These are phyloP conservation scores for Melanogrammus aeglefinus DNA, from an alignment of 2,797 vertebrate genomes.

Conservation along the genomic window DNA sequence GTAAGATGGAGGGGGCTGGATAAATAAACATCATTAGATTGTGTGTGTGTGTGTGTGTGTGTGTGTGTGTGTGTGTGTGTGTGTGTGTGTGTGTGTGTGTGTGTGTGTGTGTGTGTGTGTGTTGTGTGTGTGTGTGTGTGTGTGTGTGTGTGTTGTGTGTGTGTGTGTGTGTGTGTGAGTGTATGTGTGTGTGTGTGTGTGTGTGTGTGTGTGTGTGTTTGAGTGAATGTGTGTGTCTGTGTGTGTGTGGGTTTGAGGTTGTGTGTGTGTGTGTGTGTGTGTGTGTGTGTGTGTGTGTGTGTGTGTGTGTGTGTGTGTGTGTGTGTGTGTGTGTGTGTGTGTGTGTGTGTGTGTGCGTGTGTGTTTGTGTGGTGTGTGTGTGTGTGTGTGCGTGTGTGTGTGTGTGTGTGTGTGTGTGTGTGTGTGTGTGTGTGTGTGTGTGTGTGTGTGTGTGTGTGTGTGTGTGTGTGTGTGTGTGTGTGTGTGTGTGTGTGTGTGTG, in stretches of 20 bases:
- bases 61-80: not conserved
- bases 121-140: not conserved
- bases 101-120: not conserved
- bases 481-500: not conserved
- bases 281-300: too few species aligned
- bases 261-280: not conserved
- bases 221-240: too few species aligned
- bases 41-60: not conserved
- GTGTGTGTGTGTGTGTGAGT: not conserved
- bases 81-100: not conserved
- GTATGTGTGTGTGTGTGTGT: not conserved
- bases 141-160: not conserved
- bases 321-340: not conserved
- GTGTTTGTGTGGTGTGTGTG: too few species aligned
- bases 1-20: not conserved
- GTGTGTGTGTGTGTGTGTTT: too few species aligned
- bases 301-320: not conserved
- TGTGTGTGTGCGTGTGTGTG: not conserved
- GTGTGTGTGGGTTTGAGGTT: too few species aligned
- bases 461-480: not conserved
- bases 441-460: not conserved
- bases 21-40: not conserved
- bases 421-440: not conserved
- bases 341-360: too few species aligned
- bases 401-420: not conserved